Conservation (phyloP, 1,140 invertebrate genomes). For the Drosophila burlai region DNA sequence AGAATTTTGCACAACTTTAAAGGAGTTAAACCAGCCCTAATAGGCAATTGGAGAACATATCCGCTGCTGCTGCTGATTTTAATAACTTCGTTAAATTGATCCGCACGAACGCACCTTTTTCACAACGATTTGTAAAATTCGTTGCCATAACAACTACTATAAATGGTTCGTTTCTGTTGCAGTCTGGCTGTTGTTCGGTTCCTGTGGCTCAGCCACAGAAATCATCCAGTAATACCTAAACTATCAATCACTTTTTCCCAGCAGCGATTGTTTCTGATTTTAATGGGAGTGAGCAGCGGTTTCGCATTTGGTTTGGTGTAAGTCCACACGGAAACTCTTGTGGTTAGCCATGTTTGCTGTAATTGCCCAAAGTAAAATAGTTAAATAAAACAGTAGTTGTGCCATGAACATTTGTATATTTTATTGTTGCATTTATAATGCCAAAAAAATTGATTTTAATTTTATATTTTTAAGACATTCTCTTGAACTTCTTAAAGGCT, state of each 20-base stretch:
- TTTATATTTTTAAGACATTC: not conserved
- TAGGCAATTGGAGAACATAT: slow-evolving; percentile 12
- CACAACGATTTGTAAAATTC: slow-evolving; percentile 10
- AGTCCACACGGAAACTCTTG: slow-evolving; percentile 23
- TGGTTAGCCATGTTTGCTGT: slow-evolving; percentile 8
- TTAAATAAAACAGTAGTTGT: not conserved
- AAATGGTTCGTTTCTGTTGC: not conserved
- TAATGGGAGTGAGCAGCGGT: not conserved
- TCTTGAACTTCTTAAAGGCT: not conserved
- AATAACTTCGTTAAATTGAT: slow-evolving; percentile 63
- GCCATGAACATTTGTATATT: too few relatives aligned
- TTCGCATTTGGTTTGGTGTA: slow-evolving; percentile 13
- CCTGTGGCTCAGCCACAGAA: not conserved
- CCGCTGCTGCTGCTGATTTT: slow-evolving; percentile 14
- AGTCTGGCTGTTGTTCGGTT: not conserved
- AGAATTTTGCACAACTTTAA: not conserved
- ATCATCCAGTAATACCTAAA: slow-evolving; percentile 6
- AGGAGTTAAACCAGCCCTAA: not conserved
- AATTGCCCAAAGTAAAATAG: not conserved
- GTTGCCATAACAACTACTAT: slow-evolving; percentile 11
- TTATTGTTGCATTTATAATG: not conserved
- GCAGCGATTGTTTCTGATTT: slow-evolving; percentile 13
- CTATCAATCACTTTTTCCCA: slow-evolving; percentile 40
- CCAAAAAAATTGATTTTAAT: not conserved
- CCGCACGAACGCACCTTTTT: slow-evolving; percentile 19